Conservation (phyloP, 2,888 invertebrate genomes). For the Thereva nobilitata region DNA sequence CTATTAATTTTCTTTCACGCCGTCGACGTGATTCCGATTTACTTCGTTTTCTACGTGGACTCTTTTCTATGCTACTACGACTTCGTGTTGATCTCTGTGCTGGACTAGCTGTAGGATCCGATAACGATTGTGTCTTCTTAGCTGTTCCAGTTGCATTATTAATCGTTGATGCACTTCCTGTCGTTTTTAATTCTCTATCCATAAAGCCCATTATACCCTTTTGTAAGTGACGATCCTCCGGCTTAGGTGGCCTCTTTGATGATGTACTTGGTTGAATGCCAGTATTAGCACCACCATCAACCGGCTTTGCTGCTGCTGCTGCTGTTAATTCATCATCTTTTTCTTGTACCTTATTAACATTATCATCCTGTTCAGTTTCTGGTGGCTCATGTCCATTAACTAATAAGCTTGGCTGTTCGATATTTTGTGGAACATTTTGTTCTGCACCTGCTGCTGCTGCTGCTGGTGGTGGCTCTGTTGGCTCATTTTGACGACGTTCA, state of each 20-base stretch:
- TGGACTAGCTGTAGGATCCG: conserved; percentile 58
- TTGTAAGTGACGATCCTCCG: conserved; percentile 51
- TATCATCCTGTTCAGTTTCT: conserved; percentile 22
- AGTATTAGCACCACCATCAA: conserved; percentile 45
- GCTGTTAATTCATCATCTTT: conserved; percentile 2
- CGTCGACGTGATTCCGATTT: conserved; percentile 58
- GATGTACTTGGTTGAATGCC: conserved; percentile 46
- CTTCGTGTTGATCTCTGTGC: conserved; percentile 57
- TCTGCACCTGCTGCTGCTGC: conserved; percentile 3
- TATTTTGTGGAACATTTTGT: conserved; percentile 35
- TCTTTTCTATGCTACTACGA: conserved; percentile 57
- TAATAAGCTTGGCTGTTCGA: conserved; percentile 38
- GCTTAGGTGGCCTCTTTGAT: conserved; percentile 38
- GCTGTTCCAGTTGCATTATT: conserved; percentile 9
- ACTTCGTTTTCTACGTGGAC: conserved; percentile 58
- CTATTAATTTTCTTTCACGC: conserved; percentile 57
- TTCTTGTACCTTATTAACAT: conserved; percentile 15
- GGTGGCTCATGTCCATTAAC: conserved; percentile 40
- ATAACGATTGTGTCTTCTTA: conserved; percentile 55
- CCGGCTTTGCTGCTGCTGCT: background rate
- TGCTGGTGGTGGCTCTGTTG: background rate
- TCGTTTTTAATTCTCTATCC: conserved; percentile 56
- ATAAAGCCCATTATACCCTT: conserved; percentile 58
- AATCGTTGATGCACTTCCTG: background rate
- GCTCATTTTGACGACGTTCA: conserved; percentile 38